phyloP scores from a whole-genome alignment of 2,113 vertebrate species.

The Hemichromis elongatus region DNA sequence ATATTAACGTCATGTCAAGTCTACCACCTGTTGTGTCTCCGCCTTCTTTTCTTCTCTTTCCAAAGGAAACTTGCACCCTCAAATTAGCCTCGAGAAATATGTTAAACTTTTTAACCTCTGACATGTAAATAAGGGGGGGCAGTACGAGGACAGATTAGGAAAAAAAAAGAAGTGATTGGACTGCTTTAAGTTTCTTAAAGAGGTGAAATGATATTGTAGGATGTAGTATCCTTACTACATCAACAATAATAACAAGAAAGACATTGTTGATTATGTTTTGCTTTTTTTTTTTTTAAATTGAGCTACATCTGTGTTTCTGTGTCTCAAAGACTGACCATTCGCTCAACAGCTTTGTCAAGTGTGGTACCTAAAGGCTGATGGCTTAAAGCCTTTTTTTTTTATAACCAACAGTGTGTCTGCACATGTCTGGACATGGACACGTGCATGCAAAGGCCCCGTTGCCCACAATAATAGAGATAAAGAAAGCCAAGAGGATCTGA shows the following conservation, averaged over 20 bases:
- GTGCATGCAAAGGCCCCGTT: neutral
- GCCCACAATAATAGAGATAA: neutral
- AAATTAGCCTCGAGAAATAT: conserved; percentile 55
- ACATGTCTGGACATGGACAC: neutral
- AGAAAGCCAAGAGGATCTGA: neutral
- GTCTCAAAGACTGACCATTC: neutral
- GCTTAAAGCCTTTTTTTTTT: neutral
- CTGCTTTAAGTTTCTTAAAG: neutral
- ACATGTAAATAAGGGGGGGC: neutral
- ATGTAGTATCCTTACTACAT: neutral
- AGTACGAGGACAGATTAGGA: neutral
- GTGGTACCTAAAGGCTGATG: neutral
- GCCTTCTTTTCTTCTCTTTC: conserved; percentile 32
- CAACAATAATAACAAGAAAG: neutral
- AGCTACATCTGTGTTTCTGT: neutral
- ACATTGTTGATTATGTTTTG: neutral
- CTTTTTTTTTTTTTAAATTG: neutral
- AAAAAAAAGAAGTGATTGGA: neutral
- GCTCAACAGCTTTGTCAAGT: neutral
- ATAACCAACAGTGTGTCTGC: neutral
- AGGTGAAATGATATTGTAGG: neutral
- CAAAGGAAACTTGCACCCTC: conserved; percentile 50
- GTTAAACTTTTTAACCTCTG: conserved; percentile 33
- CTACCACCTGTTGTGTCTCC: conserved; percentile 59
- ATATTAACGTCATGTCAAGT: conserved; percentile 64